These are phyloP conservation scores for Pyrgus malvae DNA, from an alignment of 2,888 invertebrate species.

Conservation along the genomic window DNA sequence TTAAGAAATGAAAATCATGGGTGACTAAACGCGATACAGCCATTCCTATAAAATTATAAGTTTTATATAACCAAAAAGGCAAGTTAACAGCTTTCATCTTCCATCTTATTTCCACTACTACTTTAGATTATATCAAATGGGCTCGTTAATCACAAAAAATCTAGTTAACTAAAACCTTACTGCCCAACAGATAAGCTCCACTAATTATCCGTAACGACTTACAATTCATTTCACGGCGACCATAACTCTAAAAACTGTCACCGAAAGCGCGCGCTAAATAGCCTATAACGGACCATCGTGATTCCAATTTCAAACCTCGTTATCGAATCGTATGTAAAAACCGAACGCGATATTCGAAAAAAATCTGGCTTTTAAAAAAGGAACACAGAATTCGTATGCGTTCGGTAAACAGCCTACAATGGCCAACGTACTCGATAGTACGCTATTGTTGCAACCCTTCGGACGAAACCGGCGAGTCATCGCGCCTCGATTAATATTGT, in stretches of 20 bases:
- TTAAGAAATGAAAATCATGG: too few relatives aligned
- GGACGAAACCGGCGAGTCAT: constrained; percentile 63
- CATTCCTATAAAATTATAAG: too few relatives aligned
- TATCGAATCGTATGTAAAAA: constrained; percentile 48
- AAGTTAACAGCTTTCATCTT: too few relatives aligned
- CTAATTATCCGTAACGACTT: constrained; percentile 59
- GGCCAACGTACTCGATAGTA: constrained; percentile 39
- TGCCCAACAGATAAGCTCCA: constrained; percentile 48
- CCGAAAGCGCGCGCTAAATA: constrained; percentile 59
- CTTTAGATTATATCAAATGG: constrained; percentile 4
- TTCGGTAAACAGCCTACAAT: constrained; percentile 41
- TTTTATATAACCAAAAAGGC: too few relatives aligned
- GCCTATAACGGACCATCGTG: constrained; percentile 60
- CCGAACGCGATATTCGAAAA: constrained; percentile 44
- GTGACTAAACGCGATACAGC: too few relatives aligned
- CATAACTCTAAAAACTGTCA: constrained; percentile 58
- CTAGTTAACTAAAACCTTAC: constrained; percentile 10
- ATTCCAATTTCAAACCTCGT: constrained; percentile 76
- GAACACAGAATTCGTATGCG: constrained; percentile 52
- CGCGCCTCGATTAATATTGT: constrained; percentile 73
- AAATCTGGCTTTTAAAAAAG: constrained; percentile 54
- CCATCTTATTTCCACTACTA: neutral
- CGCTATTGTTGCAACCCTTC: constrained; percentile 65
- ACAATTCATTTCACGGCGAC: constrained; percentile 37
- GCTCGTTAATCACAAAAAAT: constrained; percentile 10